Conservation (phyloP, 2,113 vertebrate genomes). For the Irena cyanogastra region DNA sequence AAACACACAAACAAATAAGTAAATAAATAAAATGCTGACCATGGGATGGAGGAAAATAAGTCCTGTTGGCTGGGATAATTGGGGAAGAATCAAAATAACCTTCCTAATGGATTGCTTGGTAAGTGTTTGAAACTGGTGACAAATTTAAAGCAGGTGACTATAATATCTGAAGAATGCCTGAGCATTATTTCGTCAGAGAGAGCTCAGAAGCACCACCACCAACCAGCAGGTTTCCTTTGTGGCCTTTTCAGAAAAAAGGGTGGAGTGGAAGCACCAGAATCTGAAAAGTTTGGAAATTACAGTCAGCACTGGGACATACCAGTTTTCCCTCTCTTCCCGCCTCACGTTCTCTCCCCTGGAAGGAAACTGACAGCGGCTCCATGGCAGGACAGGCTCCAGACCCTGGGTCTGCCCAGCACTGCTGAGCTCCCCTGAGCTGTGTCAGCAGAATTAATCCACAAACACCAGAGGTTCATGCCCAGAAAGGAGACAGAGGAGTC, state of each 20-base stretch:
- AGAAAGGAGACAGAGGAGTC: no score
- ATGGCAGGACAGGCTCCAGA: background rate
- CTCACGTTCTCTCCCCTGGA: accelerated
- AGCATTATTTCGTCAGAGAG: background rate
- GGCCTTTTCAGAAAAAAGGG: background rate
- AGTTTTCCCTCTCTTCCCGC: background rate
- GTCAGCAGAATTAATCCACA: no score
- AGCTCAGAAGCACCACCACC: background rate
- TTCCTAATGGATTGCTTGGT: background rate
- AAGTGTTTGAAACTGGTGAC: background rate
- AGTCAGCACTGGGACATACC: accelerated
- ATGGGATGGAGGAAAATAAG: background rate
- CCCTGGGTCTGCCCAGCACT: accelerated
- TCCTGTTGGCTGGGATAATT: background rate
- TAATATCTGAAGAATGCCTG: background rate
- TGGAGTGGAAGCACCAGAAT: accelerated
- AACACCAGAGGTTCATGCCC: no score
- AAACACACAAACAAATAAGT: background rate
- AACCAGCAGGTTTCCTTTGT: background rate
- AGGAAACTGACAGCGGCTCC: background rate
- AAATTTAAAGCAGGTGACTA: background rate
- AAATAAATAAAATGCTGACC: background rate
- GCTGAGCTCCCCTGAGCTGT: accelerated
- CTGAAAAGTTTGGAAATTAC: background rate
- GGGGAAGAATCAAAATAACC: background rate